Evolutionary conservation across 2,888 invertebrate species (phyloP).

Genomic region (Pristionchus mayeri): DNA sequence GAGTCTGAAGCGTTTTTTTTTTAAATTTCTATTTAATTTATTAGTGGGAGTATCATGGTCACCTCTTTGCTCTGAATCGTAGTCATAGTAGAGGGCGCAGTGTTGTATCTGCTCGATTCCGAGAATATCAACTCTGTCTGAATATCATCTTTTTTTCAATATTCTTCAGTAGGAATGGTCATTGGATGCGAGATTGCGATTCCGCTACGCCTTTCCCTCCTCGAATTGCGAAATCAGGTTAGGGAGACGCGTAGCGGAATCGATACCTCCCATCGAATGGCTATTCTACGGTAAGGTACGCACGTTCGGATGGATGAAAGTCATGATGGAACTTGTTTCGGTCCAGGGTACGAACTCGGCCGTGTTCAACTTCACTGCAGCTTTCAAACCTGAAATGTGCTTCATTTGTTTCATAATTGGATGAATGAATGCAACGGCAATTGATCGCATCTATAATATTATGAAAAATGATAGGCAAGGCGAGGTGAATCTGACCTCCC

Average conservation of each 20-base stretch:
- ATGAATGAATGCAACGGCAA: no score
- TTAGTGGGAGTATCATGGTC: no score
- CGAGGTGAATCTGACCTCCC: no score
- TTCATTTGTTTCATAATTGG: background rate
- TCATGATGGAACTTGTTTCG: slow-evolving; percentile 51
- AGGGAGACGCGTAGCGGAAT: no score
- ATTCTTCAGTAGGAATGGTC: background rate
- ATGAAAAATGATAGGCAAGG: no score
- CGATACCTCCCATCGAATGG: background rate
- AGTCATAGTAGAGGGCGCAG: slow-evolving; percentile 49
- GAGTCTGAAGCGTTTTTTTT: slow-evolving; percentile 10
- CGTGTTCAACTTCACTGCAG: slow-evolving; percentile 51
- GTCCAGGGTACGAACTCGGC: slow-evolving; percentile 57
- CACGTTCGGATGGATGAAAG: slow-evolving; percentile 50
- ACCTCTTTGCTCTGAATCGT: slow-evolving; percentile 50
- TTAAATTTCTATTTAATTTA: no score
- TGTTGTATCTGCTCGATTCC: slow-evolving; percentile 54
- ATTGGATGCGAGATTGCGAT: no score
- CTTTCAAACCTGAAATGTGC: slow-evolving; percentile 37
- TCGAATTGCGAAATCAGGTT: no score
- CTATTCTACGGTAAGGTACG: background rate
- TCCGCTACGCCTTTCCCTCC: no score
- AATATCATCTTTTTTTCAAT: background rate
- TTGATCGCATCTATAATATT: no score
- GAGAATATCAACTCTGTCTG: slow-evolving; percentile 51